These are phyloP conservation scores for Oscheius sp. DNA, from an alignment of 2,888 invertebrate species.

Conservation along the genomic window DNA sequence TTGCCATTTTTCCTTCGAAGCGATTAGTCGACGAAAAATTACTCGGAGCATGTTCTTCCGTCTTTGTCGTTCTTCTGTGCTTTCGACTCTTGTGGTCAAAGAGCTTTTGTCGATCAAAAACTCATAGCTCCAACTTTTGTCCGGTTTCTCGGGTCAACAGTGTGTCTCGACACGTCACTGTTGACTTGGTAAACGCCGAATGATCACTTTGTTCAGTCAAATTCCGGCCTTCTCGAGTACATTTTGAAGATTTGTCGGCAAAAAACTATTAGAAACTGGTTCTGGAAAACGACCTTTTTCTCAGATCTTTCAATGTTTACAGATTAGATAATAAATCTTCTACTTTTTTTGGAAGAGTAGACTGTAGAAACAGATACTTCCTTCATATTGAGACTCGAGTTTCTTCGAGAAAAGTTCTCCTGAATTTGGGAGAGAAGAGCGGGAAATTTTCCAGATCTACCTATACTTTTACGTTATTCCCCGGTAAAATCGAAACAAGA, in stretches of 20 bases:
- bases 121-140: conserved; percentile 6
- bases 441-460: too few relatives aligned
- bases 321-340: too few relatives aligned
- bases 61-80: background rate
- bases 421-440: too few relatives aligned
- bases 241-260: conserved; percentile 1
- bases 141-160: conserved; percentile 21
- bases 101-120: background rate
- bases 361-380: too few relatives aligned
- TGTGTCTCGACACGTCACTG: conserved; percentile 15
- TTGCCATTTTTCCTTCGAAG: conserved; percentile 3
- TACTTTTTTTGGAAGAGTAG: too few relatives aligned
- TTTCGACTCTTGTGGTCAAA: background rate
- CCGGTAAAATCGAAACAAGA: too few relatives aligned
- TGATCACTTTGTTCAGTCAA: conserved; percentile 14
- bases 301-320: too few relatives aligned
- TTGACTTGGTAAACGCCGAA: conserved; percentile 18
- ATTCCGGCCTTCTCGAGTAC: background rate
- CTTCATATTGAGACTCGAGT: too few relatives aligned
- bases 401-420: too few relatives aligned
- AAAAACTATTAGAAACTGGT: background rate
- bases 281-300: too few relatives aligned
- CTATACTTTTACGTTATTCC: too few relatives aligned
- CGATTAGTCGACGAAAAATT: too few relatives aligned
- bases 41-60: background rate